Percentiles rank a stretch among this genome's conserved stretches.
phyloP scores from a whole-genome alignment of 2,888 invertebrate genomes.

The Elegia similella region DNA sequence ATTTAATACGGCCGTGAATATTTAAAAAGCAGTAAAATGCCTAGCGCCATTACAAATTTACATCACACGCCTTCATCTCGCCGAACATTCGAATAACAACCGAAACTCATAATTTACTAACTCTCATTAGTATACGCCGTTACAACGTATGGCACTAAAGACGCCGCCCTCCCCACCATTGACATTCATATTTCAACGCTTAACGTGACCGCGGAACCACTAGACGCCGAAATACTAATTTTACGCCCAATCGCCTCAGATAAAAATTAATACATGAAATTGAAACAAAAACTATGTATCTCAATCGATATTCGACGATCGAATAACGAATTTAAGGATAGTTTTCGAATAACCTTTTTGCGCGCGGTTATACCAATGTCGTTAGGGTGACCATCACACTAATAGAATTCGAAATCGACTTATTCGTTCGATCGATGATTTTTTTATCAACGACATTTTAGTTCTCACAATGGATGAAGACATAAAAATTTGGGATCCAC shows the following conservation, averaged over 20 bases:
- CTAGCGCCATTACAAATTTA: slow-evolving; percentile 63
- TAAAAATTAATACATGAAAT: slow-evolving; percentile 76
- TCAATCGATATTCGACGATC: slow-evolving; percentile 46
- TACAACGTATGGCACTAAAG: slow-evolving; percentile 57
- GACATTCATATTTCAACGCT: slow-evolving; percentile 73
- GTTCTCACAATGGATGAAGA: slow-evolving; percentile 77
- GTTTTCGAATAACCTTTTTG: slow-evolving; percentile 65
- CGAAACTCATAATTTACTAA: slow-evolving; percentile 64
- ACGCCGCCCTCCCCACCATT: slow-evolving; percentile 62
- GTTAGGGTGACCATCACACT: slow-evolving; percentile 65
- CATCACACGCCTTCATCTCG: slow-evolving; percentile 66
- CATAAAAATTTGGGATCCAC: slow-evolving; percentile 72
- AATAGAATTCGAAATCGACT: slow-evolving; percentile 65
- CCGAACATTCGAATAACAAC: slow-evolving; percentile 63
- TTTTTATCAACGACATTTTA: slow-evolving; percentile 44
- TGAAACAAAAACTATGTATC: slow-evolving; percentile 59
- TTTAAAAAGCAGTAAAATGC: slow-evolving; percentile 45
- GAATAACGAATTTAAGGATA: slow-evolving; percentile 59
- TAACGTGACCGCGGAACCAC: slow-evolving; percentile 68
- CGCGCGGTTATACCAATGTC: slow-evolving; percentile 67
- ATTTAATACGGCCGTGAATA: slow-evolving; percentile 34
- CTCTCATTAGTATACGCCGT: slow-evolving; percentile 68
- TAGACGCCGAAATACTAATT: slow-evolving; percentile 67
- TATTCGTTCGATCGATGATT: slow-evolving; percentile 58
- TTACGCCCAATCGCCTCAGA: slow-evolving; percentile 73